These are phyloP conservation scores for Sinocyclocheilus grahami DNA, from an alignment of 2,113 vertebrate genomes.

Conservation along the genomic window DNA sequence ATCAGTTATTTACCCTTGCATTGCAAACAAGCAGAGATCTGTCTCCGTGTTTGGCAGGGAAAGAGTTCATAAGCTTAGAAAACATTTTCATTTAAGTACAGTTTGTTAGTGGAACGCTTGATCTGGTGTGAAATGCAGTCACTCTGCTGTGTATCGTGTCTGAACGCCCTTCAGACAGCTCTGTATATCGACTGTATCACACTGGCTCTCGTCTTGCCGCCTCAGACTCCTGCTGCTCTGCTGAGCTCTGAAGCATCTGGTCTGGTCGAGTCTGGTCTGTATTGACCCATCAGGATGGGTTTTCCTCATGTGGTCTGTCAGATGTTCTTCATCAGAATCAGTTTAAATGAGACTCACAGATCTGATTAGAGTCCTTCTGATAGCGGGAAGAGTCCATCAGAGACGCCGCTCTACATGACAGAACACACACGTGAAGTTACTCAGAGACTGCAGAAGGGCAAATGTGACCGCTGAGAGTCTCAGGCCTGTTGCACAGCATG, in stretches of 20 bases:
- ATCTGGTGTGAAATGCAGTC: not conserved
- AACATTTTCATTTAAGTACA: no score
- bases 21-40: no score
- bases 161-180: not conserved
- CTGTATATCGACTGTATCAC: not conserved
- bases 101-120: not conserved
- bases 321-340: not conserved
- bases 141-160: not conserved
- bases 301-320: not conserved
- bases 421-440: not conserved
- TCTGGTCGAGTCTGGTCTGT: not conserved
- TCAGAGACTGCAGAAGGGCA: not conserved
- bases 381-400: not conserved
- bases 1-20: no score
- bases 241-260: slow-evolving; percentile 3
- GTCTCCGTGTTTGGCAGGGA: no score
- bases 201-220: not conserved
- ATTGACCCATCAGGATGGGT: not conserved
- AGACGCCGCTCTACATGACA: not conserved
- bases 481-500: not conserved
- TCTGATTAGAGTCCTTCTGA: not conserved
- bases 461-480: not conserved
- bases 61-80: no score
- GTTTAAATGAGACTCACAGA: not conserved
- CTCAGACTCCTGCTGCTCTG: not conserved